phyloP scores from a whole-genome alignment of 1,140 invertebrate species.

The Brachionus rotundiformis region DNA sequence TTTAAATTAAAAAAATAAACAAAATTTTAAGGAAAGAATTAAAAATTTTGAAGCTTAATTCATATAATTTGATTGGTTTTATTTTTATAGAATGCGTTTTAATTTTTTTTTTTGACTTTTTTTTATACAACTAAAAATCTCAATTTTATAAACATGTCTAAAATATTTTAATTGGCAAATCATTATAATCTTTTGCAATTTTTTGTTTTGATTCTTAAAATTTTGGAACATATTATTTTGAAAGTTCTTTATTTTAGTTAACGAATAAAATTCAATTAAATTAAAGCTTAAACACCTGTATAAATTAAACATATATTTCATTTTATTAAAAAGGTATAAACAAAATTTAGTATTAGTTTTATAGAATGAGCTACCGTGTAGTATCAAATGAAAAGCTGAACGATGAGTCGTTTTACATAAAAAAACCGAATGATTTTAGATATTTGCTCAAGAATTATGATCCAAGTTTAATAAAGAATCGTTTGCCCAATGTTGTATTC shows the following conservation, averaged over 20 bases:
- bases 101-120: not conserved
- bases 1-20: not conserved
- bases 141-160: not conserved
- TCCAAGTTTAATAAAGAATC: slow-evolving; percentile 39
- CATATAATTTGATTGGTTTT: not conserved
- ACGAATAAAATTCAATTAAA: not conserved
- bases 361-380: not conserved
- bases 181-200: not conserved
- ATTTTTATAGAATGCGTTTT: not conserved
- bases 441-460: slow-evolving; percentile 11
- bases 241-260: not conserved
- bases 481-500: slow-evolving; percentile 24
- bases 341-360: not conserved
- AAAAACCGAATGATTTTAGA: slow-evolving; percentile 26
- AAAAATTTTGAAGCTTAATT: not conserved
- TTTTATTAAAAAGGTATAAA: slow-evolving; percentile 17
- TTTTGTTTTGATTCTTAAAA: not conserved
- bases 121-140: not conserved
- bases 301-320: slow-evolving; percentile 7
- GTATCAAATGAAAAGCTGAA: slow-evolving; percentile 28
- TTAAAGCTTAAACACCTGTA: slow-evolving; percentile 20
- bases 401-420: not conserved
- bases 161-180: not conserved
- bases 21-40: not conserved
- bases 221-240: not conserved